Evolutionary conservation across 2,888 invertebrate genomes (phyloP), one percentile per base, ranked within the genome.

Genomic region (Brachycybe producta): DNA sequence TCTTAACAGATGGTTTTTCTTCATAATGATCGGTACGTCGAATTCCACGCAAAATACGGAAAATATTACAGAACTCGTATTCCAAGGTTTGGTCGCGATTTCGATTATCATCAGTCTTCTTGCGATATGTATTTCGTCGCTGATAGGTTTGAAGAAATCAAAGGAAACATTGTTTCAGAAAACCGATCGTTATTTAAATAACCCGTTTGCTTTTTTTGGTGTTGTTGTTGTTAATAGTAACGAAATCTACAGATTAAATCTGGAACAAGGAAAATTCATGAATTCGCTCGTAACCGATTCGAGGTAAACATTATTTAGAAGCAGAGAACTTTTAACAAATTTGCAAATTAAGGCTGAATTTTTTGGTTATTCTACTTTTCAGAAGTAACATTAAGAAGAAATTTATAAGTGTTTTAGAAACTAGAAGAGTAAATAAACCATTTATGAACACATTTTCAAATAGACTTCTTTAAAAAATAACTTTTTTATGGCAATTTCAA

Each of bases 71-170:
- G 88, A 52, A 72, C 92, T 21, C 71, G 98, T 59, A 88, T 98
- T 61, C 98, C 98, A 11, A 82, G 87, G 61, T 92, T 87, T 73
- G 97, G 98, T 0, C 75, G 94, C 57, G 97, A 97, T 65, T 77
- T 98, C 72, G 78, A 84, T 57, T 94, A 88, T 63, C 88, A 94
- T 67, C 75, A 75, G 61, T 82, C 86, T 11, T 81, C 83, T 1
- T 90, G 90, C 74, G 95, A 99, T 68, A 72, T 97, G 47, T 90
- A 82, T 68, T 75, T 95, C 59, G 94, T 86, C 57, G 95, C 94
- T 49, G 82, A 83, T 49, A 83, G 70, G 87, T 88, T 67, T 67
- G 70, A 67, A 11, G 17, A 23, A 35, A 34, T 24, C n/a, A 17
- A n/a, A 11, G 13, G 42, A n/a, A n/a, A n/a, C n/a, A n/a, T n/a